A percentile compares a stretch with the other conserved stretches of the same genome.
Evolutionary conservation across 2,797 vertebrate species (phyloP).

Genomic region (Vultur gryphus): DNA sequence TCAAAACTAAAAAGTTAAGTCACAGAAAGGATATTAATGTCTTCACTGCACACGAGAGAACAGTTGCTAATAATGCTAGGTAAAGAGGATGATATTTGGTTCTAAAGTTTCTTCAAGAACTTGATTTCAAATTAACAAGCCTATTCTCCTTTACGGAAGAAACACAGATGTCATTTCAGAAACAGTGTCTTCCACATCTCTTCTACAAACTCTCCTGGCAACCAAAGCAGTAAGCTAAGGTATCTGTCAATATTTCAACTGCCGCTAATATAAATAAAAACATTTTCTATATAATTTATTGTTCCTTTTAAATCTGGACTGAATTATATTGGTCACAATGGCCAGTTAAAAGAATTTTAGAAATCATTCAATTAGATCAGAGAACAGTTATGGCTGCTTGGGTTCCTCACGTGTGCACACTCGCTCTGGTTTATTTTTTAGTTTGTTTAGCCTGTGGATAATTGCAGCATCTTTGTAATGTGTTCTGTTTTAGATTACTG

Average conservation of each 20-base stretch:
- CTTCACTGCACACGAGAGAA: background rate
- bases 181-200: background rate
- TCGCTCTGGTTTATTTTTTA: background rate
- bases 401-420: background rate
- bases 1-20: background rate
- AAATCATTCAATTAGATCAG: background rate
- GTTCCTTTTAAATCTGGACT: background rate
- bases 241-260: background rate
- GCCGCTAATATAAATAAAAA: background rate
- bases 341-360: background rate
- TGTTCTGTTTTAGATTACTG: background rate
- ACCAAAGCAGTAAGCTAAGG: background rate
- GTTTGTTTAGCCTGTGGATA: background rate
- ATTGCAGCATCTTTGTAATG: background rate
- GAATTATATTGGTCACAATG: background rate
- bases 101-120: background rate
- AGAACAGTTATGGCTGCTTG: background rate
- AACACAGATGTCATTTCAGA: background rate
- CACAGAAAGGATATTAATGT: background rate
- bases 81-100: background rate
- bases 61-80: background rate
- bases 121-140: background rate
- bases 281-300: background rate
- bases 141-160: background rate
- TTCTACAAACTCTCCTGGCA: background rate